Percentiles rank a stretch among this genome's conserved stretches.
These are phyloP conservation scores for Psephotus haematonotus DNA, from an alignment of 2,113 vertebrate genomes.

Conservation along the genomic window DNA sequence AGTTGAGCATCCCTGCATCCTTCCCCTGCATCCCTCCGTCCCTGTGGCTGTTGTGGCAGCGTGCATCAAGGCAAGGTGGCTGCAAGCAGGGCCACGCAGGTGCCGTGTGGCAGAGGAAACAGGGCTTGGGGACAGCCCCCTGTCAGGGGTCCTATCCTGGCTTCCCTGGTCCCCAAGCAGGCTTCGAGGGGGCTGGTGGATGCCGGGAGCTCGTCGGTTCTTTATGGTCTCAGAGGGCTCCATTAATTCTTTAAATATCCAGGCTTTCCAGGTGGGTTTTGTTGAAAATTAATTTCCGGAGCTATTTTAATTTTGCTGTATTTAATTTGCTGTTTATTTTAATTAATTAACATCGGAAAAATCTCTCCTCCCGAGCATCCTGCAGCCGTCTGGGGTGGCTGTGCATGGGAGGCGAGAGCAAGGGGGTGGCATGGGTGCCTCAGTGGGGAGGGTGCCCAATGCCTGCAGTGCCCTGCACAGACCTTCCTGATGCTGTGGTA, in stretches of 20 bases:
- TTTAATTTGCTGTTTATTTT: slow-evolving; percentile 86
- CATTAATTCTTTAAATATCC: slow-evolving; percentile 74
- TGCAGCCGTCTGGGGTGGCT: slow-evolving; percentile 60
- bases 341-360: slow-evolving; percentile 80
- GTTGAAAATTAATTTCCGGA: slow-evolving; percentile 83
- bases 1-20: background rate
- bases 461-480: background rate
- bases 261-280: slow-evolving; percentile 79
- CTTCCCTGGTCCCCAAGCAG: background rate
- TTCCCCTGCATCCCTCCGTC: background rate
- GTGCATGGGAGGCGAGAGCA: slow-evolving; percentile 13
- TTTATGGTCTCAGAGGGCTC: slow-evolving; percentile 61
- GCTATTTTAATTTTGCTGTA: slow-evolving; percentile 85
- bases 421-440: background rate
- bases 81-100: background rate
- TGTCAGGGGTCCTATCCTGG: background rate
- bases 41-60: background rate
- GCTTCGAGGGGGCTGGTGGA: background rate
- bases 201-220: slow-evolving; percentile 12
- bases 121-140: background rate
- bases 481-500: background rate
- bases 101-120: background rate
- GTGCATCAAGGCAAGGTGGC: background rate
- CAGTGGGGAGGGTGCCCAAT: background rate
- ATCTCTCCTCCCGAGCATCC: slow-evolving; percentile 72